phyloP scores from a whole-genome alignment of 2,797 vertebrate species.

The Chelidonichthys spinosus region DNA sequence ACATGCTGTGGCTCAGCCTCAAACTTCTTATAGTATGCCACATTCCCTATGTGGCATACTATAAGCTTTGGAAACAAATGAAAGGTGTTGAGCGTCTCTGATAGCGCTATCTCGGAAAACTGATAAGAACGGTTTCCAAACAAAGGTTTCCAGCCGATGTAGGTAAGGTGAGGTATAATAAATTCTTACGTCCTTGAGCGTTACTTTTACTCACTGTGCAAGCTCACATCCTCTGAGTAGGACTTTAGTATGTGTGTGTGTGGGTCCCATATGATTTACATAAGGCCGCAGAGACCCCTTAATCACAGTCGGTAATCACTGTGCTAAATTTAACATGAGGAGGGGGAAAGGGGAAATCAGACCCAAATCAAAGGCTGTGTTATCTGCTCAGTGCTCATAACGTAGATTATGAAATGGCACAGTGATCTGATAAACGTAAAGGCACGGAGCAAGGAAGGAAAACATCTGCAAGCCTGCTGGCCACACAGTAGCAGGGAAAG shows the following conservation, averaged over 20 bases:
- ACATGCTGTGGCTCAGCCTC: conserved; percentile 30
- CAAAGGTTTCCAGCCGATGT: conserved; percentile 1
- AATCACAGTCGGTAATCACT: conserved; percentile 74
- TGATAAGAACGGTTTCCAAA: conserved; percentile 29
- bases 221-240: conserved; percentile 40
- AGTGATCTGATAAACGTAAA: conserved; percentile 80
- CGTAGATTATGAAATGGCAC: conserved; percentile 72
- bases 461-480: conserved; percentile 77
- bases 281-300: conserved; percentile 53
- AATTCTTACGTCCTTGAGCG: conserved; percentile 26
- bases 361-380: conserved; percentile 75
- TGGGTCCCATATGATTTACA: conserved; percentile 72
- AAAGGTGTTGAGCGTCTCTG: conserved; percentile 10
- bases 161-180: conserved; percentile 32
- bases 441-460: conserved; percentile 45
- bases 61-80: conserved; percentile 4
- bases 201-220: conserved; percentile 32
- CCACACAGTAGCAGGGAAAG: conserved; percentile 74
- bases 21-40: conserved; percentile 10
- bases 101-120: conserved; percentile 5
- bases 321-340: conserved; percentile 79
- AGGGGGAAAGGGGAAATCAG: conserved; percentile 68
- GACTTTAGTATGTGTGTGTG: conserved; percentile 42
- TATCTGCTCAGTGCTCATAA: conserved; percentile 70
- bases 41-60: neutral